Evolutionary conservation across 2,888 invertebrate species (phyloP), one percentile per base, ranked within the genome.

Genomic region (Caenorhabditis sp.): DNA sequence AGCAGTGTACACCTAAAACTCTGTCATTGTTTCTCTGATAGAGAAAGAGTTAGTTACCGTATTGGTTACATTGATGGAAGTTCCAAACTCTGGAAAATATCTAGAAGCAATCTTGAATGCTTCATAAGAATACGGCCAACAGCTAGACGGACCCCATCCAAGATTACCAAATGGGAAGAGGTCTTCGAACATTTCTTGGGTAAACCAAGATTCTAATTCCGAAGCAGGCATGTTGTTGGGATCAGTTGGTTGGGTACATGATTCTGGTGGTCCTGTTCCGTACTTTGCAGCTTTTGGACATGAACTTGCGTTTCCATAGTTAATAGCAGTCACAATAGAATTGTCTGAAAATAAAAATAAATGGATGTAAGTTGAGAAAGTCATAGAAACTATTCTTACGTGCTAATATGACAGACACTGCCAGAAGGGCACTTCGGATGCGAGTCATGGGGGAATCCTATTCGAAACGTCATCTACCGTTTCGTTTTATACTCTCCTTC

Each of bases 61-160:
- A 69, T 88, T 87, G 0, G 86, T 86, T 31, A 79, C 83, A 58
- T 83, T 83, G n/a, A 81, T 82, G 4, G 74, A 83, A 10, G 89
- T 87, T 31, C 89, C 90, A 56, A 90, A 90, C 8, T 88, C 79
- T 8, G 90, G 90, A 56, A 90, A 90, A 77, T 90, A 91, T 56
- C 90, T 66, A 0, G 89, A 84, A 22, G 90, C 90, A 44, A 90
- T 90, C 54, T 85, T 75, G 69, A 91, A 91, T 2, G 91, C 83
- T 38, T 89, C 89, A 63, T 90, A 91, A 8, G 88, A 89, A 74
- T 91, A 91, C 7, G 91, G 91, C 64, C 85, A 85, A 70, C 91
- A 91, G 19, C 74, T 68, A 47, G 82, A 66, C 6, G 89, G 89
- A 12, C 91, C 91, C 89, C 89, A 89, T 51, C 91, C 91, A 38